A percentile compares a stretch with the other conserved stretches of the same genome.
These are phyloP conservation scores for Clarias gariepinus DNA, from an alignment of 2,113 vertebrate genomes.

Conservation along the genomic window DNA sequence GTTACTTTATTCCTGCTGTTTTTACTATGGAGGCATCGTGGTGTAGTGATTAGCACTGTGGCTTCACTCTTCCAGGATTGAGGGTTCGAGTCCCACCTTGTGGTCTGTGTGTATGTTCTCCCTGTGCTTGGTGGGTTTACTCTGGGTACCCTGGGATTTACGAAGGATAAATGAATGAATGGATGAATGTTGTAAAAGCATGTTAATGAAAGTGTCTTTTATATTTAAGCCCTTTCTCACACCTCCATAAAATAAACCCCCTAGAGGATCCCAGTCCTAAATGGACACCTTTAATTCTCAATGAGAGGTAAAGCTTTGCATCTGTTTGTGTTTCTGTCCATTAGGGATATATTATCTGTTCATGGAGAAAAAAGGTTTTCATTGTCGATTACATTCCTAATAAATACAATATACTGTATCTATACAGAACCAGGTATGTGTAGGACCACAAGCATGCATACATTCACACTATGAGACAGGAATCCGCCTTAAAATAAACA, in stretches of 20 bases:
- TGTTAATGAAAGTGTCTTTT: background rate
- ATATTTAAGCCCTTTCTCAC: background rate
- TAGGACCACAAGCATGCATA: background rate
- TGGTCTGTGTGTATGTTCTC: no score
- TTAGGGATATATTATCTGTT: background rate
- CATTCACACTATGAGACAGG: slow-evolving; percentile 9
- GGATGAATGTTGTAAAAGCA: background rate
- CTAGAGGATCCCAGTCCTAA: background rate
- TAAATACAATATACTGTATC: background rate
- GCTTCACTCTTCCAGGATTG: no score
- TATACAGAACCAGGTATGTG: background rate
- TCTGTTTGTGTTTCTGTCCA: background rate
- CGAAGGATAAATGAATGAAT: background rate
- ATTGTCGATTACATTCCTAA: background rate
- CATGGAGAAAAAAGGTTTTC: background rate
- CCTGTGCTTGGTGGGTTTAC: no score
- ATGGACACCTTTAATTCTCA: background rate
- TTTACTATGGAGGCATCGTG: no score
- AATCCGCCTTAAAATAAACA: slow-evolving; percentile 63
- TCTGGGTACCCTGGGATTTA: background rate
- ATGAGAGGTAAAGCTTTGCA: background rate
- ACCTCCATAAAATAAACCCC: background rate
- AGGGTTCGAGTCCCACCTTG: no score
- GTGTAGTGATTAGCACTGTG: no score
- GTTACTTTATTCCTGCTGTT: no score